Evolutionary conservation across 1,140 invertebrate genomes (phyloP).

Genomic region (Notospermus geniculatus): DNA sequence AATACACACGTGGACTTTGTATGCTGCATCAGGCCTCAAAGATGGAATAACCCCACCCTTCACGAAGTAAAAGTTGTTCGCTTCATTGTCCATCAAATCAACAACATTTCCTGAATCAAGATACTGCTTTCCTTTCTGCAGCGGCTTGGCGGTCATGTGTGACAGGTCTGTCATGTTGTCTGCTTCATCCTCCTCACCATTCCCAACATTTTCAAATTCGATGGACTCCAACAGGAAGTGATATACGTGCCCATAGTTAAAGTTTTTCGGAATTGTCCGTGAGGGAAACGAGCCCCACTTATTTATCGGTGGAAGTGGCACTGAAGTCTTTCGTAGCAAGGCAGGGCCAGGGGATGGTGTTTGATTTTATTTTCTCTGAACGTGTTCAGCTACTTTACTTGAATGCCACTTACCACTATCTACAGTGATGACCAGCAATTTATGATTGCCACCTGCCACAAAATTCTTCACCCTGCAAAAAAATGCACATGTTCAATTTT

Average conservation of each 20-base stretch:
- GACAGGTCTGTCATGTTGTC: not conserved
- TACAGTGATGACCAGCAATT: too few relatives aligned
- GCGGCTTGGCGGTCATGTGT: not conserved
- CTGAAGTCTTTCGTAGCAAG: too few relatives aligned
- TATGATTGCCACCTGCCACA: too few relatives aligned
- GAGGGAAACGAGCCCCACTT: too few relatives aligned
- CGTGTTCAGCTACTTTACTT: too few relatives aligned
- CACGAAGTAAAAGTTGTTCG: not conserved
- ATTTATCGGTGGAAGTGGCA: too few relatives aligned
- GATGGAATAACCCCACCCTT: not conserved
- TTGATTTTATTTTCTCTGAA: too few relatives aligned
- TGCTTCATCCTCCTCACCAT: too few relatives aligned
- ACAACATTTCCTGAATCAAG: not conserved
- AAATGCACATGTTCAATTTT: too few relatives aligned
- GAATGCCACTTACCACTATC: too few relatives aligned
- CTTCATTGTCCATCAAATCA: not conserved
- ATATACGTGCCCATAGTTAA: slow-evolving; percentile 7
- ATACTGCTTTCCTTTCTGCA: not conserved
- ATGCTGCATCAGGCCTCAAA: not conserved
- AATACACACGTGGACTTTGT: not conserved
- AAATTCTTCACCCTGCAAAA: too few relatives aligned
- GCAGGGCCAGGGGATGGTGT: too few relatives aligned
- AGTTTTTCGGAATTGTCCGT: not conserved
- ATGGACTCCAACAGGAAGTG: slow-evolving; percentile 1
- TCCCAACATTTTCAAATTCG: not conserved